Evolutionary conservation across 1,140 invertebrate genomes (phyloP).

Genomic region (Dendrolimus punctatus): DNA sequence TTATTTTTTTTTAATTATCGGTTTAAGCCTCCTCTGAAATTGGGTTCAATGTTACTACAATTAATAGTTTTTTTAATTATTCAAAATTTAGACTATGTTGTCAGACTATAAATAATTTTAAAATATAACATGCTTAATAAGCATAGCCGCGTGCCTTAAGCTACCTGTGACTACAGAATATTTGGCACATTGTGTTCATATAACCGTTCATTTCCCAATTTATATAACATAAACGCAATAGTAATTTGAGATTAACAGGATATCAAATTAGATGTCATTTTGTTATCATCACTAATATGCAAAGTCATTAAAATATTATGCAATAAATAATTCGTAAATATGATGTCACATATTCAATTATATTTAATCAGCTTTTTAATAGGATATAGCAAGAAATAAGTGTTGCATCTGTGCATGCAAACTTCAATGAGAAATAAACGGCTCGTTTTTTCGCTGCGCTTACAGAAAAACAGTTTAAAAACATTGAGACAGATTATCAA

Average conservation of each 20-base stretch:
- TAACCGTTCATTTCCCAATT: slow-evolving; percentile 21
- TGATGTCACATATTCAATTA: no score
- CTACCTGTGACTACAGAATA: slow-evolving; percentile 50
- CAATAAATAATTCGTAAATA: no score
- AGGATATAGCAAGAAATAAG: background rate
- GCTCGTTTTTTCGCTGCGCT: slow-evolving; percentile 14
- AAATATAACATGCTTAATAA: no score
- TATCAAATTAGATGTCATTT: background rate
- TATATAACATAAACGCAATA: slow-evolving; percentile 1
- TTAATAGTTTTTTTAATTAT: no score
- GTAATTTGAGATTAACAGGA: background rate
- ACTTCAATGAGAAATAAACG: slow-evolving; percentile 17
- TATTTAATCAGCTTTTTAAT: no score
- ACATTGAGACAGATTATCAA: slow-evolving; percentile 40
- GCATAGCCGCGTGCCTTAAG: slow-evolving; percentile 14
- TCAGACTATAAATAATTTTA: no score
- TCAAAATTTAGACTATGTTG: no score
- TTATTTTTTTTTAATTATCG: no score
- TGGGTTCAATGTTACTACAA: no score
- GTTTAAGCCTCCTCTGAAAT: no score
- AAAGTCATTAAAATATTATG: background rate
- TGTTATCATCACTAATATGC: background rate
- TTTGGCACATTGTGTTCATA: slow-evolving; percentile 53
- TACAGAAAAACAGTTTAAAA: slow-evolving; percentile 22
- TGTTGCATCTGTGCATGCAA: background rate